phyloP scores from a whole-genome alignment of 2,797 vertebrate genomes.

The Lycodopsis pacificus region DNA sequence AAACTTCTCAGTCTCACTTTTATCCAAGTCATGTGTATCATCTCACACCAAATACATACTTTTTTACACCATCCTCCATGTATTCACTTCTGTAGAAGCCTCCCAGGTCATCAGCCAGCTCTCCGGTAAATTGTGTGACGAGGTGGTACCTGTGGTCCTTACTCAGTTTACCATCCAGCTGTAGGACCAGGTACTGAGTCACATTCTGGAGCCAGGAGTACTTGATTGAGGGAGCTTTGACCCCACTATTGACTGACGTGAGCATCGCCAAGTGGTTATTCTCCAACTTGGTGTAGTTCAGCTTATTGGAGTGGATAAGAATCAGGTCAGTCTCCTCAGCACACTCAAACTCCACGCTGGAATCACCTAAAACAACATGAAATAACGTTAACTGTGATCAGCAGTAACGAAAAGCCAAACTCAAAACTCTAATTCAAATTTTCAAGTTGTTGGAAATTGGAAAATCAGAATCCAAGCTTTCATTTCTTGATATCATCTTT shows the following conservation, averaged over 20 bases:
- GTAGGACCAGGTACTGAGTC: constrained; percentile 91
- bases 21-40: neutral
- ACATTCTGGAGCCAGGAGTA: constrained; percentile 61
- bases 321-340: constrained; percentile 83
- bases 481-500: neutral
- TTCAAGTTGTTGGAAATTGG: neutral
- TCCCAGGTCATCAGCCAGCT: constrained; percentile 91
- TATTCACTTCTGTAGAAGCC: constrained; percentile 98
- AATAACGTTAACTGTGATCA: neutral
- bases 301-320: constrained; percentile 93
- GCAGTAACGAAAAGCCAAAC: neutral
- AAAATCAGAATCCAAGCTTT: neutral
- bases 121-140: constrained; percentile 82
- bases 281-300: constrained; percentile 76
- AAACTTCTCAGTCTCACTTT: neutral
- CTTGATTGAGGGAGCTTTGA: constrained; percentile 66
- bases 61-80: constrained; percentile 58
- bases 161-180: constrained; percentile 73
- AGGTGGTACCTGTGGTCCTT: constrained; percentile 79
- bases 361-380: constrained; percentile 63
- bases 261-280: constrained; percentile 26
- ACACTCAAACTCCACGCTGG: constrained; percentile 85
- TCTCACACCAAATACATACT: constrained; percentile 76
- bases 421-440: neutral
- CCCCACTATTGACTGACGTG: neutral